Conservation (phyloP, 2,797 vertebrate species). For the Miichthys miiuy region DNA sequence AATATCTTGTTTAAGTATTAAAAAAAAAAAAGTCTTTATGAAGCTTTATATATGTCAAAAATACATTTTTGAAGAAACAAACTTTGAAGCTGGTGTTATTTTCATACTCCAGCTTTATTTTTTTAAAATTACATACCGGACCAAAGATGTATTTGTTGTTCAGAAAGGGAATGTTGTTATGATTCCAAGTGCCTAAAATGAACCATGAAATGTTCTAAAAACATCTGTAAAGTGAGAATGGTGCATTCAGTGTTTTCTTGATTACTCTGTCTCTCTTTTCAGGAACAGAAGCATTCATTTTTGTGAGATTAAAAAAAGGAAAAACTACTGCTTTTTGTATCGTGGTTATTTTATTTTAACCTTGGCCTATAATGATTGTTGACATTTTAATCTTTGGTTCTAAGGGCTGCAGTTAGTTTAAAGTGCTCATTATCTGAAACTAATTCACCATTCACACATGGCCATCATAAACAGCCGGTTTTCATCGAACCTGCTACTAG, state of each 20-base stretch:
- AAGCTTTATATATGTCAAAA: constrained; percentile 69
- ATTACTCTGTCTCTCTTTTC: constrained; percentile 80
- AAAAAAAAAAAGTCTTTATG: constrained; percentile 54
- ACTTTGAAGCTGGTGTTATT: constrained; percentile 71
- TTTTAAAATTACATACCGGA: constrained; percentile 78
- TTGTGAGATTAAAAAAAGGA: constrained; percentile 83
- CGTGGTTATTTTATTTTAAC: constrained; percentile 66
- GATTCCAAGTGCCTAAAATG: constrained; percentile 87
- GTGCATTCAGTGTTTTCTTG: constrained; percentile 80
- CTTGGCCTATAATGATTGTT: constrained; percentile 39
- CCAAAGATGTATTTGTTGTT: constrained; percentile 85
- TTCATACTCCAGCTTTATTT: constrained; percentile 78
- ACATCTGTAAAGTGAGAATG: constrained; percentile 77
- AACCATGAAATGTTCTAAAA: constrained; percentile 78
- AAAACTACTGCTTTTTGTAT: constrained; percentile 57
- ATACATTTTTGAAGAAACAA: constrained; percentile 69
- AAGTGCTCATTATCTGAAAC: constrained; percentile 39
- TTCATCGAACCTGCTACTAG: constrained; percentile 18
- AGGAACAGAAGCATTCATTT: constrained; percentile 82
- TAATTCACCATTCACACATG: constrained; percentile 25
- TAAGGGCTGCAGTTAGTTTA: constrained; percentile 31
- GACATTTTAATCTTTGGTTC: constrained; percentile 30
- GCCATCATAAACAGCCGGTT: constrained; percentile 12
- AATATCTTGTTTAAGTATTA: constrained; percentile 75
- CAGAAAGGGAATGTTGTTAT: constrained; percentile 81